Conservation (phyloP, 2,113 vertebrate genomes). For the Pipra filicauda region DNA sequence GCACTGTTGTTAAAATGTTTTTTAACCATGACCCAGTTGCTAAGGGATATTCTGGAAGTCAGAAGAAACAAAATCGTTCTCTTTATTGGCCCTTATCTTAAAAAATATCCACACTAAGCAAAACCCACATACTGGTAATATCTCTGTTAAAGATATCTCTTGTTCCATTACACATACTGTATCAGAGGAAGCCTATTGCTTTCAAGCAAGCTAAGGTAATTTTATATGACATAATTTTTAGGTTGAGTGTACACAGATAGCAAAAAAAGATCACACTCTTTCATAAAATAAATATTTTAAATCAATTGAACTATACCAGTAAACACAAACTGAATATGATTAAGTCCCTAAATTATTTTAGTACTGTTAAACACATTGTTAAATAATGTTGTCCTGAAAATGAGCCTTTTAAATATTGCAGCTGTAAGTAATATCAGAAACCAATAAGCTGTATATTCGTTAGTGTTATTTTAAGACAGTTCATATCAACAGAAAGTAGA, state of each 20-base stretch:
- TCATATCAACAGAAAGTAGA: background rate
- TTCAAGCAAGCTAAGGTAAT: background rate
- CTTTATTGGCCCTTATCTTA: background rate
- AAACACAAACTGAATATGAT: background rate
- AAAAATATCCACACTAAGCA: background rate
- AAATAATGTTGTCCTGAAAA: background rate
- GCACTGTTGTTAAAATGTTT: background rate
- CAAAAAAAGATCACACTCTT: background rate
- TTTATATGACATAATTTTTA: background rate
- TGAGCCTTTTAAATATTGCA: background rate
- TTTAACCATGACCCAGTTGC: background rate
- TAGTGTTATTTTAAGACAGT: background rate
- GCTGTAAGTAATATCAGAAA: background rate
- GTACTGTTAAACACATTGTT: background rate
- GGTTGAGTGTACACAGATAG: background rate
- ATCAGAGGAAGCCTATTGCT: background rate
- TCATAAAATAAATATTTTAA: background rate
- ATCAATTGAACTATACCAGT: background rate
- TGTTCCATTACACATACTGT: background rate
- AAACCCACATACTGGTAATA: background rate
- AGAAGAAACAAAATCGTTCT: background rate
- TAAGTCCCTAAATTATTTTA: background rate
- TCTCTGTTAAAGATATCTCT: background rate
- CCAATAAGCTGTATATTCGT: background rate
- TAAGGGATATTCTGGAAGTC: background rate